phyloP scores from a whole-genome alignment of 1,140 invertebrate genomes.

The Drosophila arizonae region DNA sequence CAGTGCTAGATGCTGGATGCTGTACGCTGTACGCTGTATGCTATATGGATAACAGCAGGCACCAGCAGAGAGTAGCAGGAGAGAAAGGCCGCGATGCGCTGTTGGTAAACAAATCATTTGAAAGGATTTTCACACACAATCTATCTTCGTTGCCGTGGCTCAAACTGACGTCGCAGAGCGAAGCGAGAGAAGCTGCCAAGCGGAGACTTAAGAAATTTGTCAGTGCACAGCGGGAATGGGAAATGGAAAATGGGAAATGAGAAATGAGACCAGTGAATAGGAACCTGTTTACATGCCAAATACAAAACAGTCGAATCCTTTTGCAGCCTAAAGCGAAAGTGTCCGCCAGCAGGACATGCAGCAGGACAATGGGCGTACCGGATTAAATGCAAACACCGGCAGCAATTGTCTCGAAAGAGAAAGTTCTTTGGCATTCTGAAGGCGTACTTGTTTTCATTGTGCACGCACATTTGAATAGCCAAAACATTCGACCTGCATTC shows the following conservation, averaged over 20 bases:
- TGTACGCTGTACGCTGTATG: constrained; percentile 2
- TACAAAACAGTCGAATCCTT: constrained; percentile 12
- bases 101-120: constrained; percentile 81
- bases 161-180: constrained; percentile 17
- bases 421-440: constrained; percentile 54
- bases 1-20: constrained; percentile 57
- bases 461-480: constrained; percentile 55
- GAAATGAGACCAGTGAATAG: not conserved
- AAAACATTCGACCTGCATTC: constrained; percentile 52
- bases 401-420: constrained; percentile 57
- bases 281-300: constrained; percentile 40
- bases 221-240: constrained; percentile 34
- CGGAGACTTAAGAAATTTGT: constrained; percentile 51
- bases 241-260: constrained; percentile 1
- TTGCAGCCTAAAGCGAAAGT: constrained; percentile 44
- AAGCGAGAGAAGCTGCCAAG: constrained; percentile 25
- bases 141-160: constrained; percentile 63
- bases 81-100: constrained; percentile 58
- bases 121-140: constrained; percentile 82
- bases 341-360: constrained; percentile 27
- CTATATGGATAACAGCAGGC: constrained; percentile 58
- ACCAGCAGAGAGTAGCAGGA: constrained; percentile 18
- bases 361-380: constrained; percentile 41
- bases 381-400: constrained; percentile 51
- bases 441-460: constrained; percentile 45